These are phyloP conservation scores for Philotrypesis tridentata DNA, from an alignment of 1,140 invertebrate genomes.

Conservation along the genomic window DNA sequence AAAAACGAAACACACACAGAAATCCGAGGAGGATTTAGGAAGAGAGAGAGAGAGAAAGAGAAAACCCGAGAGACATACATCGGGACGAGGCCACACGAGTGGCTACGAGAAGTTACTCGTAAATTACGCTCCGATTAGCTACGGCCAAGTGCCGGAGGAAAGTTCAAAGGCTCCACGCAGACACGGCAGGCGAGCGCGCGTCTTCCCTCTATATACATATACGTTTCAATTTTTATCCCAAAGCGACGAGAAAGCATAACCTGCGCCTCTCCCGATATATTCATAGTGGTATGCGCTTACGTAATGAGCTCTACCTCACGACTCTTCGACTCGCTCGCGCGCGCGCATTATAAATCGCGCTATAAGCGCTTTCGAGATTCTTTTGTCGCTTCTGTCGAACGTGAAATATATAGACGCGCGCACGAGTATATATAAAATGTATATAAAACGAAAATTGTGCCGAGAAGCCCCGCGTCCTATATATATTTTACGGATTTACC, in stretches of 20 bases:
- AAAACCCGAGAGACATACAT: too few relatives aligned
- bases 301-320: too few relatives aligned
- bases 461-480: too few relatives aligned
- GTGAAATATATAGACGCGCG: background rate
- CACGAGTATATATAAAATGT: too few relatives aligned
- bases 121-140: slow-evolving; percentile 46
- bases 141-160: slow-evolving; percentile 37
- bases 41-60: too few relatives aligned
- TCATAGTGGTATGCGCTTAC: background rate
- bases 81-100: background rate
- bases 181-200: too few relatives aligned
- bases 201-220: too few relatives aligned
- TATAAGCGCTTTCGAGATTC: slow-evolving; percentile 1
- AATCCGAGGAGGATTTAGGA: too few relatives aligned
- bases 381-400: background rate
- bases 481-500: slow-evolving; percentile 2
- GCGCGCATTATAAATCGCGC: background rate
- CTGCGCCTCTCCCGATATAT: background rate
- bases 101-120: slow-evolving; percentile 38
- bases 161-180: slow-evolving; percentile 38
- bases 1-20: too few relatives aligned
- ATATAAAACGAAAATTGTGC: too few relatives aligned
- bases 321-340: too few relatives aligned
- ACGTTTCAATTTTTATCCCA: slow-evolving; percentile 39
- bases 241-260: background rate